Base-by-base conservation (phyloP, 2,113 vertebrate genomes). In the Pluvianellus socialis region DNA sequence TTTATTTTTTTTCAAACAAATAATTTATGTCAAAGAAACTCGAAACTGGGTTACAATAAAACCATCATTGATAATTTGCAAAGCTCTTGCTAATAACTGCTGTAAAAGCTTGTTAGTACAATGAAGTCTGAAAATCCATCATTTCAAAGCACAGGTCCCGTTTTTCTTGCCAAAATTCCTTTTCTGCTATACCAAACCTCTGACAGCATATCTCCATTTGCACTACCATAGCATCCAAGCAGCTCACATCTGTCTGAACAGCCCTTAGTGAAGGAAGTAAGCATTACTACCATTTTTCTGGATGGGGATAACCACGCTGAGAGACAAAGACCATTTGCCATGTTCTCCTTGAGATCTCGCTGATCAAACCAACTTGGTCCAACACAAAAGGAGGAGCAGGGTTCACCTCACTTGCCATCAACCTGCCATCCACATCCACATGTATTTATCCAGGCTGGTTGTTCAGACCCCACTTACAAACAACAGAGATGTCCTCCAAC, bases 81-180 rank as follows among this genome's bases (percentile, higher is more conserved):
- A 95, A 96, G 49, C 42, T 91, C 56, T 70, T 59, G 61, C 65
- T 94, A 96, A 53, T 53, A 91, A 72, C 22, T 62, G 33, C 22
- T 91, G 70, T 68, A 77, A 85, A 94, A 94, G 22, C 35, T 22
- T 19, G 24, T 68, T 92, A 82, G 40, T 50, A 85, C 70, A 94
- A 87, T 38, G 61, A 79, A 89, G 49, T 50, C 79, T 68, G 53
- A 91, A 94, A 95, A 95, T 65, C 30, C 66, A 38, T 58, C 4
- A 65, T 87, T 94, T 94, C 62, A 84, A 94, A 86, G 65, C 49
- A 74, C 44, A 79, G 18, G 13, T 14, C 20, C 12, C 4, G 4
- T 71, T 93, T 79, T 89, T 45, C 73, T 89, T 94, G 83, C 92
- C 80, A 94, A 89, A 94, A 94, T 15, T 55, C 20, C 19, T 91